A percentile compares a stretch with the other conserved stretches of the same genome.
phyloP scores from a whole-genome alignment of 2,888 invertebrate species.

The Pollenia angustigena region DNA sequence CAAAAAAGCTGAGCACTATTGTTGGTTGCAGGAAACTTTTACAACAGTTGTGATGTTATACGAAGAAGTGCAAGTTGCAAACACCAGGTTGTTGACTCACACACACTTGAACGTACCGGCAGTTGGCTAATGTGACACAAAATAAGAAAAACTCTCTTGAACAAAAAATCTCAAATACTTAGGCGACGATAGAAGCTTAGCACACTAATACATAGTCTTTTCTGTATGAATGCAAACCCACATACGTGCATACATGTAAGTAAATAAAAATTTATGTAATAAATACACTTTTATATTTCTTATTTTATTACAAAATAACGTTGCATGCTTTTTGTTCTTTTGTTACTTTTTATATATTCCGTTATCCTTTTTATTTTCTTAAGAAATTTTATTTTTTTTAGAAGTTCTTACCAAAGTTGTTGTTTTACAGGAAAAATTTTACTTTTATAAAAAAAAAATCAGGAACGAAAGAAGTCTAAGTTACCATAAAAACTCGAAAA shows the following conservation, averaged over 20 bases:
- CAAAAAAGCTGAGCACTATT: neutral
- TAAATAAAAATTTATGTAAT: neutral
- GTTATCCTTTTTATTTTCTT: conserved; percentile 1
- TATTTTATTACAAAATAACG: conserved; percentile 12
- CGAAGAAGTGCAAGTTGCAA: conserved; percentile 8
- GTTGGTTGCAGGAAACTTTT: conserved; percentile 12
- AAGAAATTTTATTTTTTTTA: conserved; percentile 12
- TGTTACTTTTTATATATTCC: conserved; percentile 38
- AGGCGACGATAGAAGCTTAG: neutral
- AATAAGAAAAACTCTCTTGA: conserved; percentile 32
- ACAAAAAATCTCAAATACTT: neutral
- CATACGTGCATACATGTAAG: neutral
- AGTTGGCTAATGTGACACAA: conserved; percentile 65
- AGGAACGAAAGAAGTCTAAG: conserved; percentile 47
- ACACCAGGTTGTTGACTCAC: conserved; percentile 51
- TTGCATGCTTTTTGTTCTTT: conserved; percentile 51
- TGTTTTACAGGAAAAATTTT: neutral
- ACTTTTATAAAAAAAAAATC: conserved; percentile 32
- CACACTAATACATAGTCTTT: conserved; percentile 1
- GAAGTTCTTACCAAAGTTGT: conserved; percentile 30
- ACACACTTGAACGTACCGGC: conserved; percentile 8
- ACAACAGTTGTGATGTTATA: neutral
- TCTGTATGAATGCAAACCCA: neutral
- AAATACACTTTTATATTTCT: neutral
- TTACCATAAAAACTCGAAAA: neutral